phyloP scores from a whole-genome alignment of 2,113 vertebrate species.

The Syngnathus typhle region DNA sequence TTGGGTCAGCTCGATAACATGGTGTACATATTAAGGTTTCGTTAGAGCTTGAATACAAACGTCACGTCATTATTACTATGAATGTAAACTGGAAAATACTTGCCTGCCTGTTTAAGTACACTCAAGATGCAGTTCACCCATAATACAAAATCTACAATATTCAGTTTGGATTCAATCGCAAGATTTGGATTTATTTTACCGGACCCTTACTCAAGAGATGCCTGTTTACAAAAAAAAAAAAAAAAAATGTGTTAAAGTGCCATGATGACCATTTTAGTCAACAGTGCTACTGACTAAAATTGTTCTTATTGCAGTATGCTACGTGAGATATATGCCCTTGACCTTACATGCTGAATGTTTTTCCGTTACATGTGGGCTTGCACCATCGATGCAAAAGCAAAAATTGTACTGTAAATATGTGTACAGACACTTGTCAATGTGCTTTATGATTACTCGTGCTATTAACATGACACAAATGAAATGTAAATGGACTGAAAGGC shows the following conservation, averaged over 20 bases:
- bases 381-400: conserved; percentile 29
- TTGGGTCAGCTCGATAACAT: conserved; percentile 34
- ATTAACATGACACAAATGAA: conserved; percentile 19
- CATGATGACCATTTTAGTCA: conserved; percentile 49
- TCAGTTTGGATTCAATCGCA: neutral
- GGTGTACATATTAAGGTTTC: conserved; percentile 58
- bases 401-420: conserved; percentile 54
- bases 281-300: conserved; percentile 32
- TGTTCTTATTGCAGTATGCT: conserved; percentile 43
- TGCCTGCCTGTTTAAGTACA: neutral
- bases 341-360: conserved; percentile 57
- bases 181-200: neutral
- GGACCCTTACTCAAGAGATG: conserved; percentile 16
- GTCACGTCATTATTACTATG: conserved; percentile 16
- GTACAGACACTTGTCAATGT: conserved; percentile 27
- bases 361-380: conserved; percentile 34
- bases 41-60: conserved; percentile 40
- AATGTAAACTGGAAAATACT: conserved; percentile 9
- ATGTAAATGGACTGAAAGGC: conserved; percentile 38
- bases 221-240: conserved; percentile 35
- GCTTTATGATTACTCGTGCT: conserved; percentile 29
- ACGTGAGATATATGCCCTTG: conserved; percentile 50
- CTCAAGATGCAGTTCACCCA: neutral
- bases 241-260: conserved; percentile 55
- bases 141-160: neutral